Base-by-base conservation (phyloP, 2,113 vertebrate genomes). In the Cavia aperea region DNA sequence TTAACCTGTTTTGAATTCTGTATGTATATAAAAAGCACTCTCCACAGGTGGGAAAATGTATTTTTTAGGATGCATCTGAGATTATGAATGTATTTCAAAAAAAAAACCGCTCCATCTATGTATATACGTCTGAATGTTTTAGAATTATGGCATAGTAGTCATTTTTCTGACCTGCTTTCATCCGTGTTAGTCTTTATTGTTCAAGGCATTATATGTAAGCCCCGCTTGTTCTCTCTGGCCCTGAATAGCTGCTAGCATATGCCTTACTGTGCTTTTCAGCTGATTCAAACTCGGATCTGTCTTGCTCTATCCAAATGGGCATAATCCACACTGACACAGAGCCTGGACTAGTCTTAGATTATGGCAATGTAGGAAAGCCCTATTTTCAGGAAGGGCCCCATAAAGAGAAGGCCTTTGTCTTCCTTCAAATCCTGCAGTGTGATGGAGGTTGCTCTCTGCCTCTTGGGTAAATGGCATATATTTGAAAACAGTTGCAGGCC, bases 11-110 rank as follows among this genome's bases (percentile, higher is more conserved):
- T 85, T 93, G 63, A 91, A 93, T 94, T 83, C 78, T 87, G 70
- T 65, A 70, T 96, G 93, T 96, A 96, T n/a, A 94, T 93, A 95
- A 91, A 89, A 81, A 94, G 21, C 60, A 77, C 24, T 88, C 91
- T 84, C n/a, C 72, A 33, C 88, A 43, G n/a, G 63, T 51, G 65
- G 62, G 72, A 82, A 95, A 92, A 63, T 92, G 5, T 83, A 81
- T 86, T 92, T 92, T 94, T 94, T 83, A 85, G 33, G 36, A 81
- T 91, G 33, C 26, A 88, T 95, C 63, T 90, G 77, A 89, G 51
- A 91, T 92, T 26, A 0, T 90, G 79, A 51, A 15, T 95, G 14
- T 56, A 92, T 93, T 94, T 92, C 46, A 95, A 83, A 92, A 88
- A 62, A 6, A 6, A 16, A 9, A 6, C 51, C 12, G 78, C 73